These are phyloP conservation scores for Helicolenus hilgendorfi DNA, from an alignment of 2,797 vertebrate species.

Conservation along the genomic window DNA sequence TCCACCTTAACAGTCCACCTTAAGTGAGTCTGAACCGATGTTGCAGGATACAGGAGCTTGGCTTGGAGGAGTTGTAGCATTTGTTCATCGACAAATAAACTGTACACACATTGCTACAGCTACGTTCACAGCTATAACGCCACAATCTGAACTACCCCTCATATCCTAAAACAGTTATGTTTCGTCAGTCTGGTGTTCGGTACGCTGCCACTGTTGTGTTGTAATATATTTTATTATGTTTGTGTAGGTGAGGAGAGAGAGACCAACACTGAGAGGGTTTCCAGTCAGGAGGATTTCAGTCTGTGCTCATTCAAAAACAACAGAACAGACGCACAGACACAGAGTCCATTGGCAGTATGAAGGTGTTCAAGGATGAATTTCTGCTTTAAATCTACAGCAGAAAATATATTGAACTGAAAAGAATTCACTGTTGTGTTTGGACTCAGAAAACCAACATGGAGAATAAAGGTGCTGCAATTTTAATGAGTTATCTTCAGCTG, in stretches of 20 bases:
- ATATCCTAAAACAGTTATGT: background rate
- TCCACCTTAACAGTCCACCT: too few species aligned
- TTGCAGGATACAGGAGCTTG: too few species aligned
- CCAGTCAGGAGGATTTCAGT: background rate
- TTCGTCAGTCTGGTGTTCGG: background rate
- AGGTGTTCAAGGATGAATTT: background rate
- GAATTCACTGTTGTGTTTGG: background rate
- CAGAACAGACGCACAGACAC: background rate
- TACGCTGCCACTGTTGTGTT: background rate
- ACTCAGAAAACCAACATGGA: background rate
- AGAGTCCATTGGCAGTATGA: background rate
- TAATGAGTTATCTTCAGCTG: slow-evolving; percentile 27
- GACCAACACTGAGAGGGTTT: background rate
- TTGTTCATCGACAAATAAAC: too few species aligned
- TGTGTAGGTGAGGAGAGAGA: slow-evolving; percentile 23
- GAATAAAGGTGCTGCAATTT: slow-evolving; percentile 24
- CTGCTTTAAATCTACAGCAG: background rate
- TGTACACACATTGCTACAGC: too few species aligned
- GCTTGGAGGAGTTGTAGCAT: too few species aligned
- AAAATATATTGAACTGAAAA: background rate
- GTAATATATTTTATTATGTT: slow-evolving; percentile 8
- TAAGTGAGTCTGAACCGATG: too few species aligned
- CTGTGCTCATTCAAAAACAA: background rate
- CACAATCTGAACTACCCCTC: slow-evolving; percentile 1
- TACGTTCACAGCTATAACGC: too few species aligned